Evolutionary conservation across 2,888 invertebrate genomes (phyloP), one percentile per base, ranked within the genome.

Genomic region (Caenorhabditis macrosperma): DNA sequence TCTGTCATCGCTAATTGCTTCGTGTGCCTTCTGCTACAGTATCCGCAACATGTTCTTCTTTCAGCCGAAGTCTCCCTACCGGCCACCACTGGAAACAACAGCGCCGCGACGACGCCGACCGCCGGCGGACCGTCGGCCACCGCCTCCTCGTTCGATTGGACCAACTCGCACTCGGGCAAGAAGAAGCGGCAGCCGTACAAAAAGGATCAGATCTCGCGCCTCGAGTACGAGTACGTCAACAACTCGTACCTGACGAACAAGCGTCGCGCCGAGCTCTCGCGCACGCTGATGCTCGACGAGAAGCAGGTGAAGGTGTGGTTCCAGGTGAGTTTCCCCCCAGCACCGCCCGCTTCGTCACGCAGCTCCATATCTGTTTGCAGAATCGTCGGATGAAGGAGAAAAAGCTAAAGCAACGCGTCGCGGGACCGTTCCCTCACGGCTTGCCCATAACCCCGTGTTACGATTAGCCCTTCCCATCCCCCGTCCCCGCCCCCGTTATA

Each of bases 261-360:
- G 22, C 33, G 72, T n/a, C 46, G 72, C 30, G n/a, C 57, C 26
- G 72, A 72, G 15, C 91, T 92, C 67, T 91, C 92, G 41, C 91
- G 91, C 85, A 91, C 91, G 82, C 88, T 92, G 76, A 90, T 91
- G 81, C 88, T 92, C 22, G 82, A 87, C 22, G 89, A 89, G 76
- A 71, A 89, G 54, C 89, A 89, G 81, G 88, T 89, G 71, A 90
- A 91, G 63, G 89, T 89, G 33, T 89, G 89, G 89, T 89, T 89
- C 74, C 88, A 89, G 82, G 72, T 64, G 33, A n/a, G 72, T 61
- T 15, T 33, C 30, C 41, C 28, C 12, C 33, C 38, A 12, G 4
- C 20, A 54, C 28, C 22, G 17, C 20, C 7, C 63, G 20, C 20
- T 5, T 9, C 4, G 4, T 15, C 48, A 38, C 15, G 12, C 6